Evolutionary conservation across 1,140 invertebrate species (phyloP), one percentile per base, ranked within the genome.

Genomic region (Patella vulgata): DNA sequence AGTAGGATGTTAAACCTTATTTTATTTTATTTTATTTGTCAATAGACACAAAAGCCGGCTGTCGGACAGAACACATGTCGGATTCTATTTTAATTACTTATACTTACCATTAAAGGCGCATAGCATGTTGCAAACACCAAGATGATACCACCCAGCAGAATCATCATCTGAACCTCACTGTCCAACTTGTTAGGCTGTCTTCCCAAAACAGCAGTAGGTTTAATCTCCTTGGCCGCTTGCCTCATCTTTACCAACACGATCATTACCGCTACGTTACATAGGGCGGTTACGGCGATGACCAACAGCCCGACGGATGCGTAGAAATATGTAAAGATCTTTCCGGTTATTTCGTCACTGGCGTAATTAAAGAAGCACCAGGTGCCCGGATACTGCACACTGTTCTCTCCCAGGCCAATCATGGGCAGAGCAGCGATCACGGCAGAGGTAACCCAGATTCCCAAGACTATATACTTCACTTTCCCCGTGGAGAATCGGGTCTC

Each of bases 351-450:
- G 17, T 64, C 23, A 50, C 66, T 63, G 19, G 52, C 50, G 42
- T 80, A 79, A 59, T 83, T 81, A 61, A 84, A 76, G 73, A 85
- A 85, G 62, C 83, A 85, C 84, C 84, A 85, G 17, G 83, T 83
- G 3, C 77, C 72, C 0, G 83, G 83, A 71, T 75, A 84, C 52
- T 81, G 82, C 5, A 70, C 44, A 3, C 75, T 67, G 53, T 75
- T 78, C 43, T 56, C 50, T 0, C 82, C 82, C 12, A 85, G 59
- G 1, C 80, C 80, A 28, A 84, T 68, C 11, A 85, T 66, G 0
- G 83, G 84, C 19, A 85, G 63, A 11, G 69, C 54, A 2, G 80
- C 76, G 27, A 84, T 68, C 14, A 78, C 21, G 11, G 73, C 42
- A 1, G 79, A 69, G 30, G 73, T 71, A 3, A 73, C 47, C 75